Base-by-base conservation (phyloP, 2,797 vertebrate species). In the Synaphobranchus kaupii region DNA sequence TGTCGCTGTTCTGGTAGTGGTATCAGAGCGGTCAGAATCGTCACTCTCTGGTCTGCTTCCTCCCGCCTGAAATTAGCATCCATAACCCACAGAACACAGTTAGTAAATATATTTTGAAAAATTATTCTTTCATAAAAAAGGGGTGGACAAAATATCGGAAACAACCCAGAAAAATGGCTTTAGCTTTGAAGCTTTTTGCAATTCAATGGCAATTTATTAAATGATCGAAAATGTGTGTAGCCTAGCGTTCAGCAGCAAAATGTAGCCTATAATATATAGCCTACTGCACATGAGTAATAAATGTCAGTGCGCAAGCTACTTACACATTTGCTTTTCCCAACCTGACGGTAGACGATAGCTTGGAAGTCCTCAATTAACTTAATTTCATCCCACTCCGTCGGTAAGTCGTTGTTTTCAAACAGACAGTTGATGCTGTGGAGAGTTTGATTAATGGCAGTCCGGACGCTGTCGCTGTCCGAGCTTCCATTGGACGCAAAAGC, bases 251-350 rank as follows among this genome's bases (percentile, higher is more conserved):
- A 22, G 66, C 66, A 68, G 66, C 8, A 1, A 68, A 28, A n/a
- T n/a, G 25, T 68, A 12, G 9, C 25, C 10, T 1, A 66, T n/a
- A n/a, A n/a, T n/a, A n/a, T n/a, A n/a, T n/a, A n/a, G n/a, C n/a
- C n/a, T n/a, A n/a, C 8, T 10, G 25, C 48, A 90, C 86, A 89
- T 90, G 15, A 15, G 31, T 73, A 15, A n/a, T 63, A 83, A 8
- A 10, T 4, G 52, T 44, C 44, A 31, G n/a, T 50, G 39, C 12
- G 25, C 31, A 0, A 2, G 52, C 10, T 47, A 84, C 90, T 89
- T 90, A 92, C 91, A 50, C 90, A 92, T 90, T 56, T 68, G 83
- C 83, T 88, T 9, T 90, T 87, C 48, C 86, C 89, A 50, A 82
- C 88, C 89, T 89, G 90, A n/a, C 89, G 87, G 71, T 86, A 80